These are phyloP conservation scores for Eidolon dupreanum DNA, from an alignment of 2,797 vertebrate species.

Conservation along the genomic window DNA sequence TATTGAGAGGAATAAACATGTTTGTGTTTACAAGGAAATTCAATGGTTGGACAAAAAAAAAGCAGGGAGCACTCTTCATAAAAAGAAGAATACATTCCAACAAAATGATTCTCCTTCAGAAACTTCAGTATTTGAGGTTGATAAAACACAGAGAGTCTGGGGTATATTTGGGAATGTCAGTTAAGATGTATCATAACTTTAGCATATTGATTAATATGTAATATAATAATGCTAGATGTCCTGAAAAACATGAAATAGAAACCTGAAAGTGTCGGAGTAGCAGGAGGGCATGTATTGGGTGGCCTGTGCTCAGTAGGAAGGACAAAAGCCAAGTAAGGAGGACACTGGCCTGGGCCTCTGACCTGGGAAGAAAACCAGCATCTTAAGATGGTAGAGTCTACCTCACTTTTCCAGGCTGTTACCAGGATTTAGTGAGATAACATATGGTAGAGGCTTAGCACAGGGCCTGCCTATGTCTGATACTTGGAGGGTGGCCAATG, in stretches of 20 bases:
- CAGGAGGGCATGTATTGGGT: not conserved
- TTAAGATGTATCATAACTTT: not conserved
- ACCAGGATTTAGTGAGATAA: not conserved
- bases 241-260: not conserved
- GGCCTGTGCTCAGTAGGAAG: not conserved
- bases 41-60: not conserved
- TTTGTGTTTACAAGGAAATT: constrained; percentile 4
- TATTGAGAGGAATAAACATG: not conserved
- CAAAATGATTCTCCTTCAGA: not conserved
- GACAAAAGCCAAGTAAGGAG: not conserved
- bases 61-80: not conserved
- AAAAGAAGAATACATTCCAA: not conserved
- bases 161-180: not conserved
- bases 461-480: not conserved
- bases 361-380: not conserved
- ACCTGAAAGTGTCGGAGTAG: not conserved
- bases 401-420: not conserved
- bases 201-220: not conserved
- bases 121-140: not conserved
- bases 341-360: accelerated
- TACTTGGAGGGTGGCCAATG: not conserved
- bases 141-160: not conserved
- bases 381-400: not conserved
- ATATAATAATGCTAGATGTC: not conserved
- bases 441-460: not conserved